phyloP scores from a whole-genome alignment of 2,888 invertebrate genomes.

The Rhamnusium bicolor region DNA sequence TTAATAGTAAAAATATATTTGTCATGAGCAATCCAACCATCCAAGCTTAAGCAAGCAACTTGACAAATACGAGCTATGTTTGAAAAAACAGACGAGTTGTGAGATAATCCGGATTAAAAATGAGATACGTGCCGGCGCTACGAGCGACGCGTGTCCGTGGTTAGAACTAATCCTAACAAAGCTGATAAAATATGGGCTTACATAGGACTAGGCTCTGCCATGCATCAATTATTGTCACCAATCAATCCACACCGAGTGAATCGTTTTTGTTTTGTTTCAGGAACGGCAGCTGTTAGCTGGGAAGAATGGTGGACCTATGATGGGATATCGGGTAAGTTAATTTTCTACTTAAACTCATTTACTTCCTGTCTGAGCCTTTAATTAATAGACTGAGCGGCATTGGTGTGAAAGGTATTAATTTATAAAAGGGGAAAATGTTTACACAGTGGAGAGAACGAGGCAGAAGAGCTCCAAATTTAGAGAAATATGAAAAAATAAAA shows the following conservation, averaged over 20 bases:
- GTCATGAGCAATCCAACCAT: conserved; percentile 43
- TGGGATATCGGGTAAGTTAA: conserved; percentile 89
- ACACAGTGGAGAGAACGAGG: conserved; percentile 2
- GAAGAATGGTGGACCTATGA: conserved; percentile 98
- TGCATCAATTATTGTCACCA: conserved; percentile 66
- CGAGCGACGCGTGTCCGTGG: conserved; percentile 57
- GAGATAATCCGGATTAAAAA: conserved; percentile 71
- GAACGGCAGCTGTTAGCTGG: conserved; percentile 86
- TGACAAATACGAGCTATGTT: conserved; percentile 53
- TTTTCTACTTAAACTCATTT: conserved; percentile 40
- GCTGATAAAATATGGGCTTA: conserved; percentile 53
- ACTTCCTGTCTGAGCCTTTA: conserved; percentile 38
- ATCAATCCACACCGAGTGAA: conserved; percentile 56
- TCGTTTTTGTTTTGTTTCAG: conserved; percentile 72
- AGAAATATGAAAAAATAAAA: neutral
- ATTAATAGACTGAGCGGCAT: conserved; percentile 35
- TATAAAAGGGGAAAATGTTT: conserved; percentile 32
- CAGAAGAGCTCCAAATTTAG: conserved; percentile 11
- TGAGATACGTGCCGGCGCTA: conserved; percentile 68
- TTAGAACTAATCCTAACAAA: conserved; percentile 49
- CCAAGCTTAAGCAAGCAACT: conserved; percentile 48
- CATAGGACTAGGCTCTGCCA: conserved; percentile 59
- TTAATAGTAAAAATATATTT: conserved; percentile 42
- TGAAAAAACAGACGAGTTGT: conserved; percentile 63
- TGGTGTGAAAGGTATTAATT: conserved; percentile 12